phyloP scores from a whole-genome alignment of 2,888 invertebrate species.

The Cataglyphis livida region DNA sequence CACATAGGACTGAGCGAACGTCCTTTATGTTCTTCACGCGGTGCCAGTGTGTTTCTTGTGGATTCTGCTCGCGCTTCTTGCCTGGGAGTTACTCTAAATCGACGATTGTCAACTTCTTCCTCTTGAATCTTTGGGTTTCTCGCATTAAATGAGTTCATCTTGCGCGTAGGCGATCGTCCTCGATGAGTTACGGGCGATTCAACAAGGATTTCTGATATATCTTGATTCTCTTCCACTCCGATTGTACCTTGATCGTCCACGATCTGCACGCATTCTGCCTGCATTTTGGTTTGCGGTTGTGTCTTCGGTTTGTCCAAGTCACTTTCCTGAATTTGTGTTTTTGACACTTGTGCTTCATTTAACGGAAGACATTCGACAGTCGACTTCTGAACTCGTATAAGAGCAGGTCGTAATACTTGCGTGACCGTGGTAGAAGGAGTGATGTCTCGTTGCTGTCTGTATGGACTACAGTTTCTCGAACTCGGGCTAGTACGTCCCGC shows the following conservation, averaged over 20 bases:
- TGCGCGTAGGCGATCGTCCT: conserved; percentile 87
- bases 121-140: not conserved
- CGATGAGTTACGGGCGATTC: conserved; percentile 78
- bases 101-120: not conserved
- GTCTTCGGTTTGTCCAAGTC: not conserved
- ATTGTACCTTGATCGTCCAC: not conserved
- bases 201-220: conserved; percentile 14
- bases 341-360: conserved; percentile 3
- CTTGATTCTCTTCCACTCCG: conserved; percentile 31
- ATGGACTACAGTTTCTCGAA: conserved; percentile 82
- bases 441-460: conserved; percentile 78
- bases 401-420: conserved; percentile 76
- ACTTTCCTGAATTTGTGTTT: not conserved
- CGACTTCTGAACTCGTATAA: conserved; percentile 80
- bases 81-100: not conserved
- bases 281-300: not conserved
- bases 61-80: conserved; percentile 46
- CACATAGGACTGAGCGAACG: conserved; percentile 91
- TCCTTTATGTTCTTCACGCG: conserved; percentile 82
- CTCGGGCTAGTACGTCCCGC: conserved; percentile 87
- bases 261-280: not conserved
- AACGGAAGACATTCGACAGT: conserved; percentile 16
- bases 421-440: conserved; percentile 70
- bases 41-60: conserved; percentile 69
- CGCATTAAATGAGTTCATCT: conserved; percentile 48